Evolutionary conservation across 2,113 vertebrate species (phyloP).

Genomic region (Piaya cayana): DNA sequence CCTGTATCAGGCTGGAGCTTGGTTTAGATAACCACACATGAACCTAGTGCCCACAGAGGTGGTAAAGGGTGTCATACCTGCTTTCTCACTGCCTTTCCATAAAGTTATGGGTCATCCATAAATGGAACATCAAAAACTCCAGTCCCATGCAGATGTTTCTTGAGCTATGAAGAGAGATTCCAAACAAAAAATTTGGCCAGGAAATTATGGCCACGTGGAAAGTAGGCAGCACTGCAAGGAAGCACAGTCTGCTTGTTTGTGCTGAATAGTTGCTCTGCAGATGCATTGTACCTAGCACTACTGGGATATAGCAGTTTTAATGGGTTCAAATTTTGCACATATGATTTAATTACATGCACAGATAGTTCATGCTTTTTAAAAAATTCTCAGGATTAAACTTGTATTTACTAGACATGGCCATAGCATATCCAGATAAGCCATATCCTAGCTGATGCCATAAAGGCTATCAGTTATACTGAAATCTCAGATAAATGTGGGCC

Average conservation of each 20-base stretch:
- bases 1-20: background rate
- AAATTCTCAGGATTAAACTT: background rate
- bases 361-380: background rate
- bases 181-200: background rate
- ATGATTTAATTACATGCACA: background rate
- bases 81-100: background rate
- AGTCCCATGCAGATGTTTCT: background rate
- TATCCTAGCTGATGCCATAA: background rate
- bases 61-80: too few relatives aligned
- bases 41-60: background rate
- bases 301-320: background rate
- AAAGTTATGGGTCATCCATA: too few relatives aligned
- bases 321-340: background rate
- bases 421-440: background rate
- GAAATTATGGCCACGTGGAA: background rate
- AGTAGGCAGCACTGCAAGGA: background rate
- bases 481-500: background rate
- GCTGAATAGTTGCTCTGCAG: background rate
- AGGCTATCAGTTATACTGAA: background rate
- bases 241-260: background rate
- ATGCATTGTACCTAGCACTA: too few relatives aligned
- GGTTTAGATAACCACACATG: accelerated
- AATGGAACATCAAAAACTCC: background rate
- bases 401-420: background rate
- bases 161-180: background rate